Base-by-base conservation (phyloP, 2,888 invertebrate genomes). In the Timema podura region DNA sequence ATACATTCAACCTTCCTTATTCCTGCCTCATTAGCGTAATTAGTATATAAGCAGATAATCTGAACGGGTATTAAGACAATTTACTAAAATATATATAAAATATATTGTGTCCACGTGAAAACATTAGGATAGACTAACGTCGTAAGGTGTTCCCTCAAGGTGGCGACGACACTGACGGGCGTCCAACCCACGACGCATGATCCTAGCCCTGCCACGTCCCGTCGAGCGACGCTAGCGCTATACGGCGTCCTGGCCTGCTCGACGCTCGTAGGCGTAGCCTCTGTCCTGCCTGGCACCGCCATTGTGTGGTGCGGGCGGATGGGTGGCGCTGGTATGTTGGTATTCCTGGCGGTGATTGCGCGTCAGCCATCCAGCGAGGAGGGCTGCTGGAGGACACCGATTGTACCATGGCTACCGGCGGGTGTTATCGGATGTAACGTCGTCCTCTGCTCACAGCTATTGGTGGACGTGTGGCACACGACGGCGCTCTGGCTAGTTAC, bases 381-480 rank as follows among this genome's bases (percentile, higher is more conserved):
- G 47, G 51, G 45, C 30, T 30, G 13, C 64, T 13, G 68, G 51
- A 49, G 44, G 16, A 73, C 75, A 67, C 78, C 77, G 5, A 57
- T 80, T 59, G 79, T 81, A 73, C 80, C 82, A 6, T 77, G 80
- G 67, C 74, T 84, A 11, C 83, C 85, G 3, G 79, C 86, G 77
- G 76, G 83, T 67, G 82, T 83, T 51, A 83, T 87, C 64, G 76
- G 85, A 48, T 78, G 82, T 66, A 81, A 82, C 83, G 76, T 85
- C 48, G 75, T 81, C 67, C 76, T 88, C 68, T 83, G 85, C 5
- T 84, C 86, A 5, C 87, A 86, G 16, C 79, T 88, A 64, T 78
- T 88, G 16, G 78, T 84, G 6, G 85, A 85, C 75, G 86, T 87
- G 57, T 88, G 88, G 86, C 85, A 86, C 49, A 30, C 30, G 30